Evolutionary conservation across 2,797 vertebrate genomes (phyloP).

Genomic region (Tolypeutes matacus): DNA sequence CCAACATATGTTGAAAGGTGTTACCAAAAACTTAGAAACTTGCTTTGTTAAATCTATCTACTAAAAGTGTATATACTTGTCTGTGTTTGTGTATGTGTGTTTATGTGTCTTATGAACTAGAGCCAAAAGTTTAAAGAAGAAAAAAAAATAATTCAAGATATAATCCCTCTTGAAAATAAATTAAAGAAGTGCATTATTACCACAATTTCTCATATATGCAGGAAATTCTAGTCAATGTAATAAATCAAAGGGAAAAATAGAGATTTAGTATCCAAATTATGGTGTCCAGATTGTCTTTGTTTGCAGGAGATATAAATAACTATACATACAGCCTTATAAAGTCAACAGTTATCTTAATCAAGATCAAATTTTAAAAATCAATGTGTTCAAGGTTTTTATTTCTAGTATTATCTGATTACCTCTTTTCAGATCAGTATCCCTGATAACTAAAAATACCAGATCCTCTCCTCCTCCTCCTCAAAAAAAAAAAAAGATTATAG

Average conservation of each 20-base stretch:
- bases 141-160: not conserved
- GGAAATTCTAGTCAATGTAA: not conserved
- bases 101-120: not conserved
- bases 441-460: not conserved
- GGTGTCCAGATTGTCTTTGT: not conserved
- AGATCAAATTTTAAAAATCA: slow-evolving; percentile 9
- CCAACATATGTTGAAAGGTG: not conserved
- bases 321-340: not conserved
- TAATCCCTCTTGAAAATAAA: not conserved
- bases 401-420: not conserved
- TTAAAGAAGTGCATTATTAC: not conserved
- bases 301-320: not conserved
- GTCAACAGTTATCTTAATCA: not conserved
- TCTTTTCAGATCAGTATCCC: not conserved
- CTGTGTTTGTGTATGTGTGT: no score
- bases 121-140: not conserved
- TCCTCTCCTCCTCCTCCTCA: no score
- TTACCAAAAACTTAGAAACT: not conserved
- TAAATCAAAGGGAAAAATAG: slow-evolving; percentile 25
- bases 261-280: not conserved
- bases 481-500: not conserved
- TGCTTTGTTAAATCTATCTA: not conserved
- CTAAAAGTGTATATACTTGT: not conserved
- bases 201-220: not conserved
- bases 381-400: not conserved